Conservation (phyloP, 2,888 invertebrate genomes). For the Chelonus formosanus region DNA sequence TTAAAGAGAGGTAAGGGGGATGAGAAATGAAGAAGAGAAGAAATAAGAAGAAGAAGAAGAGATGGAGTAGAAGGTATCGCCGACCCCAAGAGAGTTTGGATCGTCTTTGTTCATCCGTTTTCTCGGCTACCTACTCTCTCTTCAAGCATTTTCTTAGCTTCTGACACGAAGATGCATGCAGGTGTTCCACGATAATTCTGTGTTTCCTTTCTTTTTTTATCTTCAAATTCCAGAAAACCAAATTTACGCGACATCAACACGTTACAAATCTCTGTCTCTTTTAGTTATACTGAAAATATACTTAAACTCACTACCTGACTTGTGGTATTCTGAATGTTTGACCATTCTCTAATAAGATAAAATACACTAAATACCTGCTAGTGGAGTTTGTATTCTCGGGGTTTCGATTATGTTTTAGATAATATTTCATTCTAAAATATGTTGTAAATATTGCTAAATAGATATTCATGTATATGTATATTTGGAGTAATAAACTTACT, state of each 20-base stretch:
- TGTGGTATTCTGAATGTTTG: neutral
- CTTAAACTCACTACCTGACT: slow-evolving; percentile 4
- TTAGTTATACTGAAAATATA: slow-evolving; percentile 1
- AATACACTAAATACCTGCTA: no score
- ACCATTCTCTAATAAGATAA: no score
- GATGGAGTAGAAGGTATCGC: neutral
- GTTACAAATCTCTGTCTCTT: neutral
- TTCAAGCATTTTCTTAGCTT: slow-evolving; percentile 15
- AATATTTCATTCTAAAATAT: no score
- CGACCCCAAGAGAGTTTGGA: slow-evolving; percentile 9
- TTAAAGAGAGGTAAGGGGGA: neutral
- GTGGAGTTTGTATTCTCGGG: no score
- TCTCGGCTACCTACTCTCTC: slow-evolving; percentile 4
- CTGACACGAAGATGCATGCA: slow-evolving; percentile 22
- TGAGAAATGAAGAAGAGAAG: slow-evolving; percentile 1
- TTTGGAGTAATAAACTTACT: no score
- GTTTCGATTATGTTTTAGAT: no score
- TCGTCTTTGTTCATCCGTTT: slow-evolving; percentile 21
- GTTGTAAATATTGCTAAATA: no score
- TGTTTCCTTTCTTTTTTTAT: slow-evolving; percentile 18
- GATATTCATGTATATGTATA: no score
- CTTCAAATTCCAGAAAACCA: slow-evolving; percentile 12
- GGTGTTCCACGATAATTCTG: slow-evolving; percentile 32
- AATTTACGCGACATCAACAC: slow-evolving; percentile 18
- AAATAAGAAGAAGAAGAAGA: slow-evolving; percentile 1